Evolutionary conservation across 2,888 invertebrate genomes (phyloP).

Genomic region (Ochropacha duplaris): DNA sequence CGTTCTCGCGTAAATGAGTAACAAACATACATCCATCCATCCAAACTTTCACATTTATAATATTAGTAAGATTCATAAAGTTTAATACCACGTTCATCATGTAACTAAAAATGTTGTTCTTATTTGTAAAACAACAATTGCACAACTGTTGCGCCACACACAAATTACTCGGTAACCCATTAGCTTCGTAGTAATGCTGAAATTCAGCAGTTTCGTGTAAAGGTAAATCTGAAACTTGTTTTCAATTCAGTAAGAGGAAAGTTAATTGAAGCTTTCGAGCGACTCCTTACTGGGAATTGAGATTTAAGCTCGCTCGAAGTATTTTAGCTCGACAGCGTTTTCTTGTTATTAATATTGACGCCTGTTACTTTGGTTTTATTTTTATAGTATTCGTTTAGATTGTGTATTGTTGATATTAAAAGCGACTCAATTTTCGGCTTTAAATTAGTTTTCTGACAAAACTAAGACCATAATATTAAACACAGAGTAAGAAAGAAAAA

Average conservation of each 20-base stretch:
- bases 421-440: too few relatives aligned
- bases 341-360: neutral
- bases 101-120: neutral
- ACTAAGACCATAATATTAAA: too few relatives aligned
- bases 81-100: too few relatives aligned
- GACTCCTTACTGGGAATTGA: neutral
- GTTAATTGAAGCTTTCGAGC: slow-evolving; percentile 16
- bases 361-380: neutral
- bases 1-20: too few relatives aligned
- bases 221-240: slow-evolving; percentile 29
- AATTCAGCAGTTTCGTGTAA: slow-evolving; percentile 14
- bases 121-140: neutral
- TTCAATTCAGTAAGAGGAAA: slow-evolving; percentile 30
- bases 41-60: too few relatives aligned
- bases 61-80: too few relatives aligned
- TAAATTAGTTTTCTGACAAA: too few relatives aligned
- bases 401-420: neutral
- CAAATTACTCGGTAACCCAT: neutral
- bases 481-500: too few relatives aligned
- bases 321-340: neutral
- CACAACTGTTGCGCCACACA: neutral
- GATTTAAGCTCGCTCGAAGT: neutral
- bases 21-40: too few relatives aligned
- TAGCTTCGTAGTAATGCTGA: slow-evolving; percentile 8
- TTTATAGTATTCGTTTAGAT: neutral